phyloP scores from a whole-genome alignment of 2,113 vertebrate species.

The Loxodonta africana region DNA sequence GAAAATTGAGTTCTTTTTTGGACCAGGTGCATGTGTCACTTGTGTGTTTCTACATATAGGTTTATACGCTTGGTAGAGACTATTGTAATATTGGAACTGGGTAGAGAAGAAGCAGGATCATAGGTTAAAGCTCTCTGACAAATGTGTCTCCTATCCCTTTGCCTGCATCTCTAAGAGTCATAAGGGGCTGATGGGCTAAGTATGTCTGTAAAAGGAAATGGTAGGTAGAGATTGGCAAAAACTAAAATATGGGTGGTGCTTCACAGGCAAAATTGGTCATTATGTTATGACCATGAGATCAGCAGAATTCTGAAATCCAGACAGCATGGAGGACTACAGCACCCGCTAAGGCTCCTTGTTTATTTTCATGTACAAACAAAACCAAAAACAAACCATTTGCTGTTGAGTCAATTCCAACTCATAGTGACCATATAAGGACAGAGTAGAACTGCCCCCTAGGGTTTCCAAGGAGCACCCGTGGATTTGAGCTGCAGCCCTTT shows the following conservation, averaged over 20 bases:
- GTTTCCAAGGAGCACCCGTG: too few relatives aligned
- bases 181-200: not conserved
- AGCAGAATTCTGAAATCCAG: not conserved
- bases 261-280: not conserved
- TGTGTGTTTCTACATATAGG: slow-evolving; percentile 7
- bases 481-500: too few relatives aligned
- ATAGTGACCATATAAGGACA: too few relatives aligned
- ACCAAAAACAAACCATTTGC: too few relatives aligned
- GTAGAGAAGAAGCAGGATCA: not conserved
- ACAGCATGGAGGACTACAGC: not conserved
- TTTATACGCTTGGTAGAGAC: not conserved
- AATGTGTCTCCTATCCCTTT: not conserved
- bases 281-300: not conserved
- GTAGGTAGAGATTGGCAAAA: not conserved
- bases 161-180: not conserved
- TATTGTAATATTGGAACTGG: not conserved
- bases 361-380: not conserved
- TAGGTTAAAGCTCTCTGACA: slow-evolving; percentile 10
- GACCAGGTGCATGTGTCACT: not conserved
- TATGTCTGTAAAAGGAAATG: not conserved
- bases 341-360: not conserved
- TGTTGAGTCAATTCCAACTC: too few relatives aligned
- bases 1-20: slow-evolving; percentile 38
- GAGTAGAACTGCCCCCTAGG: too few relatives aligned
- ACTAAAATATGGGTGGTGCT: not conserved